phyloP scores from a whole-genome alignment of 2,797 vertebrate species.

The Tamandua tetradactyla region DNA sequence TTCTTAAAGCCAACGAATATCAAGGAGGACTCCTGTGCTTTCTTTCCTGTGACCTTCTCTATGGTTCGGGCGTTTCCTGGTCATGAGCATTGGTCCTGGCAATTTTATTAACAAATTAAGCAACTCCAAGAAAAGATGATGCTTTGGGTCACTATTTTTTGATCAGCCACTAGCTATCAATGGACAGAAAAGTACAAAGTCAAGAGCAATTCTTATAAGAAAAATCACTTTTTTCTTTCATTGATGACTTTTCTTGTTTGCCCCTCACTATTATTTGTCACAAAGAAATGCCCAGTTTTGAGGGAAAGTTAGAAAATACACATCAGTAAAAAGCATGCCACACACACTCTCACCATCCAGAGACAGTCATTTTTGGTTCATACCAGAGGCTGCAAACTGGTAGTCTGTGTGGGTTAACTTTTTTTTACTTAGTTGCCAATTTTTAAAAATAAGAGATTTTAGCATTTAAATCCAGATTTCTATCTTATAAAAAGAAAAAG shows the following conservation, averaged over 20 bases:
- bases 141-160: background rate
- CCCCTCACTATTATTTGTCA: background rate
- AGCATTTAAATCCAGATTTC: constrained; percentile 35
- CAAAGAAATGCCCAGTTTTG: background rate
- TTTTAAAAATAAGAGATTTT: background rate
- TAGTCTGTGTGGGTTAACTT: background rate
- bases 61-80: background rate
- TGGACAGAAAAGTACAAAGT: background rate
- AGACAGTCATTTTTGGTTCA: background rate
- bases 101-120: background rate
- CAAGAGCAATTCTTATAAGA: background rate
- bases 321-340: background rate
- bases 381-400: background rate
- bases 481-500: background rate
- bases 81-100: background rate
- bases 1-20: background rate
- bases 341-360: background rate
- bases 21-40: background rate
- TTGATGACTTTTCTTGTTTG: background rate
- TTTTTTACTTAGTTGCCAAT: background rate
- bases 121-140: background rate
- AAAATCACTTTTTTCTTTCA: background rate
- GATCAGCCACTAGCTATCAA: background rate
- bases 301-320: constrained; percentile 10
- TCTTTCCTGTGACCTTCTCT: background rate